Base-by-base conservation (phyloP, 2,888 invertebrate genomes). In the Electrophaes corylata region DNA sequence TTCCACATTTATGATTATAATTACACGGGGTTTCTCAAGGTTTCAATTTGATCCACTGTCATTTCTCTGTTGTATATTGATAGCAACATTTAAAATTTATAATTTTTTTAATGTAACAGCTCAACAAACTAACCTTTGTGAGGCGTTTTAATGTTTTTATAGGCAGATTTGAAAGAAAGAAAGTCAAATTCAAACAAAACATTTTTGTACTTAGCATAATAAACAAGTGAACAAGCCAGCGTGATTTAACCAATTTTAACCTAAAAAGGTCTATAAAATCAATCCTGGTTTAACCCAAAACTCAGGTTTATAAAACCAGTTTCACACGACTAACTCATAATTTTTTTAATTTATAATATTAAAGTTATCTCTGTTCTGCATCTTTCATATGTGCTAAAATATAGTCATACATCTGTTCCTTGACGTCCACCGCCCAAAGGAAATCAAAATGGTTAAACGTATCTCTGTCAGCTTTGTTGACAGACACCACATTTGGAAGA, bases 391-490 rank as follows among this genome's bases (percentile, higher is more conserved):
- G 39, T 1, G 26, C 29, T 2, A 83, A 18, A 0, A 83, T 0
- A 2, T 44, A 59, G n/a, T 76, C 70, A 37, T 78, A 81, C 0
- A 83, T 29, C 20, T 69, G 50, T 0, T 62, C 60, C 31, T 47
- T 76, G 0, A 64, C 79, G 43, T 79, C 73, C 0, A 29, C 55
- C 0, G 70, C 76, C 84, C 84, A 85, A n/a, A 81, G 66, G 49
- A 79, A 84, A 31, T 83, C 83, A 2, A 66, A 71, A 61, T 84
- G 84, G 49, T 76, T 76, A 33, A 84, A 86, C 0, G 57, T 57
- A 0, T 66, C 58, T 6, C 79, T 67, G 0, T 57, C 61, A 1
- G 68, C 67, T 53, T 66, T 54, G 16, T 62, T 57, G 0, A 69
- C 35, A 1, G 57, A 63, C 0, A 69, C 49, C 0, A 73, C 67